Conservation (phyloP, 2,888 invertebrate genomes). For the Ectemnius cavifrons region DNA sequence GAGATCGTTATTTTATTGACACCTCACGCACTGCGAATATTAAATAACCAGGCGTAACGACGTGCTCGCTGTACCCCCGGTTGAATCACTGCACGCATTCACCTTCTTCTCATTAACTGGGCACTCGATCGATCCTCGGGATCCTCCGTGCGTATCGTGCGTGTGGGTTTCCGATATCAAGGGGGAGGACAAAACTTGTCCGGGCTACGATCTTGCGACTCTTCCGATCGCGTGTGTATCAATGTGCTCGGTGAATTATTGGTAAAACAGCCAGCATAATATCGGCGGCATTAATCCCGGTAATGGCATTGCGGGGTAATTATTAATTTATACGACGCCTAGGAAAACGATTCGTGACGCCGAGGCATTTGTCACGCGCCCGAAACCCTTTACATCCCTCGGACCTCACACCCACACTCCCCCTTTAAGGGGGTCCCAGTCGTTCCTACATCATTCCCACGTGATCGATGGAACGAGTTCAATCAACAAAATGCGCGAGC, state of each 20-base stretch:
- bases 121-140: neutral
- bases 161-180: neutral
- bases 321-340: constrained; percentile 71
- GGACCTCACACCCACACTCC: neutral
- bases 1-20: constrained; percentile 71
- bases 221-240: constrained; percentile 55
- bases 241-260: constrained; percentile 60
- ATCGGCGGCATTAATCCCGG: constrained; percentile 69
- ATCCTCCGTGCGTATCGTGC: neutral
- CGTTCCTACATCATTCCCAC: constrained; percentile 31
- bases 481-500: constrained; percentile 66
- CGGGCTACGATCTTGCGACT: constrained; percentile 37
- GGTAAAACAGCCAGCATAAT: constrained; percentile 65
- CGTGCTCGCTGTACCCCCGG: neutral
- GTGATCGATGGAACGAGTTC: constrained; percentile 69
- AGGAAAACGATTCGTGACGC: constrained; percentile 68
- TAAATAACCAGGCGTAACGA: constrained; percentile 51
- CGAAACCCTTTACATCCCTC: constrained; percentile 28
- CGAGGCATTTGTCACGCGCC: constrained; percentile 64
- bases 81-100: constrained; percentile 24
- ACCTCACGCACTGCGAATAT: constrained; percentile 56
- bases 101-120: neutral
- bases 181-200: constrained; percentile 49
- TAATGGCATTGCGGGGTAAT: constrained; percentile 68
- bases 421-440: constrained; percentile 41